Evolutionary conservation across 2,113 vertebrate species (phyloP).

Genomic region (Xyliphius kryptos): DNA sequence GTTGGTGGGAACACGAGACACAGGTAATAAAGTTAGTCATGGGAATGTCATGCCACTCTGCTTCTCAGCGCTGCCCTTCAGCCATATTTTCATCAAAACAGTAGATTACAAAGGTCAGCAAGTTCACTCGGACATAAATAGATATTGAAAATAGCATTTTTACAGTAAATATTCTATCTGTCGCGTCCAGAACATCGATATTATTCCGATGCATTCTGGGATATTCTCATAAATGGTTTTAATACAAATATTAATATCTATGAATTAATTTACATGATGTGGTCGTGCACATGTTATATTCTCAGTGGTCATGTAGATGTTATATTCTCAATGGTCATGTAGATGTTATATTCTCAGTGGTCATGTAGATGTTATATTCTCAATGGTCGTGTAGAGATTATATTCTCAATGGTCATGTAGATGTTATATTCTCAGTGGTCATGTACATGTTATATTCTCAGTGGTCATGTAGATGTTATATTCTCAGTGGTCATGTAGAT

Average conservation of each 20-base stretch:
- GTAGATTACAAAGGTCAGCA: conserved; percentile 73
- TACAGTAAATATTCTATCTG: conserved; percentile 62
- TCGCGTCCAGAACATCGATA: conserved; percentile 53
- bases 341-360: too few relatives aligned
- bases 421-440: too few relatives aligned
- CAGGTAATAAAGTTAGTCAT: conserved; percentile 88
- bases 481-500: too few relatives aligned
- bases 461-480: too few relatives aligned
- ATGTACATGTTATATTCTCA: too few relatives aligned
- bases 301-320: too few relatives aligned
- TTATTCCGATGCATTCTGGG: conserved; percentile 46
- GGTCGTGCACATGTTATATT: too few relatives aligned
- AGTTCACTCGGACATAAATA: conserved; percentile 70
- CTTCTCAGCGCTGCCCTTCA: conserved; percentile 66
- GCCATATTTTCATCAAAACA: conserved; percentile 65
- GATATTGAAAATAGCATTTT: conserved; percentile 63
- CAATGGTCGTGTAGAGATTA: too few relatives aligned
- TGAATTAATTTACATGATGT: conserved; percentile 65
- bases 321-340: too few relatives aligned
- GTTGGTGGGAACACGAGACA: conserved; percentile 87
- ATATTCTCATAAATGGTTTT: conserved; percentile 57
- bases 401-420: too few relatives aligned
- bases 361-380: too few relatives aligned
- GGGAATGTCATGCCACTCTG: conserved; percentile 80
- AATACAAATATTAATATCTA: conserved; percentile 63